Evolutionary conservation across 2,113 vertebrate species (phyloP).

Genomic region (Festucalex cinctus): DNA sequence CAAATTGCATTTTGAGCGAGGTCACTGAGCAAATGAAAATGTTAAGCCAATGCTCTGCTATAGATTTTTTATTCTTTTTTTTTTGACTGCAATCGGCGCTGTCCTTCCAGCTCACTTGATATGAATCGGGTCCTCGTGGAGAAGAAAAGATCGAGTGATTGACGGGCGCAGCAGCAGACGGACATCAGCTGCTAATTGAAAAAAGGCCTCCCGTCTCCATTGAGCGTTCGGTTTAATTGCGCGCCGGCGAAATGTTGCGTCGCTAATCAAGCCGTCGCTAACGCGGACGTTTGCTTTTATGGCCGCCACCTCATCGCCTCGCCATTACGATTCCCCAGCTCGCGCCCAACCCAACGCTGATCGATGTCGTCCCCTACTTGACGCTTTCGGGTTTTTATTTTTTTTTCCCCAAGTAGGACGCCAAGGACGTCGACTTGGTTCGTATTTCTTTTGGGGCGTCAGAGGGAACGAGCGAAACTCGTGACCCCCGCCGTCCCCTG

Average conservation of each 20-base stretch:
- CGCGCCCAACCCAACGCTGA: conserved; percentile 70
- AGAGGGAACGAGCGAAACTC: conserved; percentile 14
- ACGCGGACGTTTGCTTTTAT: conserved; percentile 64
- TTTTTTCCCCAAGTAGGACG: conserved; percentile 33
- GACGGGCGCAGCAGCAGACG: conserved; percentile 36
- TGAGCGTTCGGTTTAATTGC: conserved; percentile 67
- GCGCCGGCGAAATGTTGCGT: conserved; percentile 65
- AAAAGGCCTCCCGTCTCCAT: conserved; percentile 57
- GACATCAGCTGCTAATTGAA: conserved; percentile 50
- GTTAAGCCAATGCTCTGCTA: too few species aligned
- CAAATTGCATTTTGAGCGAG: too few species aligned
- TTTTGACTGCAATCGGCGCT: not conserved
- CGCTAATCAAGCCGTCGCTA: conserved; percentile 61
- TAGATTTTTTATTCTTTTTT: too few species aligned
- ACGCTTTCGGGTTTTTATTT: conserved; percentile 55
- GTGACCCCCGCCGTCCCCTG: conserved; percentile 51
- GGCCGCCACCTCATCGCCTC: conserved; percentile 66
- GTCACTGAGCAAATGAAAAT: too few species aligned
- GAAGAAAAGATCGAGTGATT: conserved; percentile 21
- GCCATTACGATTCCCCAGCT: conserved; percentile 69
- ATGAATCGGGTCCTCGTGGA: not conserved
- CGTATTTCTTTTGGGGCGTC: conserved; percentile 39
- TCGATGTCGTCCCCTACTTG: conserved; percentile 68
- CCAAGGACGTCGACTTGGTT: conserved; percentile 57
- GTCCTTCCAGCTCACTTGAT: not conserved